A percentile compares a stretch with the other conserved stretches of the same genome.
These are phyloP conservation scores for Drosophila neotestacea DNA, from an alignment of 2,888 invertebrate species.

Conservation along the genomic window DNA sequence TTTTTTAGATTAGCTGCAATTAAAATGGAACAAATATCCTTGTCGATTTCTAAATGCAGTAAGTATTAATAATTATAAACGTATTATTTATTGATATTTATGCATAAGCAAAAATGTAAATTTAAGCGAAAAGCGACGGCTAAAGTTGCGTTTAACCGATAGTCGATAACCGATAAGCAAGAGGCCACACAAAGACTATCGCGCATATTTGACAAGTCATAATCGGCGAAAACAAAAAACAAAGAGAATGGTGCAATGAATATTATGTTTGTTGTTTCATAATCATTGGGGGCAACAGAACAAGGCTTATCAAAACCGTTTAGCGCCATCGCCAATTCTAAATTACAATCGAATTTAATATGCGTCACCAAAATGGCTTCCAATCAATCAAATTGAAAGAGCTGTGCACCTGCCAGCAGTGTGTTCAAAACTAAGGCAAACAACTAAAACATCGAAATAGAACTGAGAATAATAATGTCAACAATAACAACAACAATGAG, in stretches of 20 bases:
- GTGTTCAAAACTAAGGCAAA: conserved; percentile 60
- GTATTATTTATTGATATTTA: conserved; percentile 1
- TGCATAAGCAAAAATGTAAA: conserved; percentile 29
- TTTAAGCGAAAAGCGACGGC: conserved; percentile 41
- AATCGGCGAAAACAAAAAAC: conserved; percentile 20
- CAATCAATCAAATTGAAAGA: conserved; percentile 65
- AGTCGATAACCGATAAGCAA: conserved; percentile 34
- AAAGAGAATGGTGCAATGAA: conserved; percentile 22
- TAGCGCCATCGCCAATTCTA: conserved; percentile 37
- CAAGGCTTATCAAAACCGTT: conserved; percentile 41
- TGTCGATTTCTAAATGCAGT: conserved; percentile 24
- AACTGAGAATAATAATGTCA: conserved; percentile 23
- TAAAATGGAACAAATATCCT: conserved; percentile 40
- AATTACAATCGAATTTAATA: conserved; percentile 52
- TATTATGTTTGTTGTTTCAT: conserved; percentile 19
- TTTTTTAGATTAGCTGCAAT: conserved; percentile 54
- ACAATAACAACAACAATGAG: conserved; percentile 20
- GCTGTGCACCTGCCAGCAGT: conserved; percentile 61
- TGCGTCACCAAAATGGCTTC: conserved; percentile 65
- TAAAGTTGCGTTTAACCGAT: conserved; percentile 15
- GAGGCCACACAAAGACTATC: conserved; percentile 14
- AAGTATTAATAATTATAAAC: background rate
- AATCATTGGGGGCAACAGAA: conserved; percentile 36
- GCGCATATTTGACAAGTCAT: conserved; percentile 13
- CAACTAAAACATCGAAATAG: conserved; percentile 51